Percentiles rank a stretch among this genome's conserved stretches.
These are phyloP conservation scores for Sarcophaga carnaria DNA, from an alignment of 2,888 invertebrate genomes.

Conservation along the genomic window DNA sequence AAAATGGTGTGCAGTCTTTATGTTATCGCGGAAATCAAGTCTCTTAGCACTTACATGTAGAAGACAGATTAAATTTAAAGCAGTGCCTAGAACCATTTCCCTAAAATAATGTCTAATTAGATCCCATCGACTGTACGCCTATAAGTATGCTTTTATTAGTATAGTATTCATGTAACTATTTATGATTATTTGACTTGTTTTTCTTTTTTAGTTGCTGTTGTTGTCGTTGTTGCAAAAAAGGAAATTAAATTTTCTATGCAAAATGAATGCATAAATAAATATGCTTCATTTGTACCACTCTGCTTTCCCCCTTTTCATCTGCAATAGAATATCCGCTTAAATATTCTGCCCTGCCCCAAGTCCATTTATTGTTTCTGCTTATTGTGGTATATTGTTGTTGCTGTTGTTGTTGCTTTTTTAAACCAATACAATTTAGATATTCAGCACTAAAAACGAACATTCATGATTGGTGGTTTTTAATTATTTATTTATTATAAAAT, in stretches of 20 bases:
- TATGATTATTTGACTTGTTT: no score
- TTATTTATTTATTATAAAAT: constrained; percentile 60
- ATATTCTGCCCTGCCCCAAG: constrained; percentile 22
- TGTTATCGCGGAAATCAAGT: no score
- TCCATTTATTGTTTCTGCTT: constrained; percentile 8
- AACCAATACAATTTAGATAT: constrained; percentile 60
- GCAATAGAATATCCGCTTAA: background rate
- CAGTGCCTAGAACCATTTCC: no score
- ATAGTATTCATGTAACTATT: background rate
- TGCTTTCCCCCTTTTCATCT: background rate
- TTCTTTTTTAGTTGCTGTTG: no score
- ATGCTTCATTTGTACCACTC: constrained; percentile 30
- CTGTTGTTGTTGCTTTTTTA: constrained; percentile 29
- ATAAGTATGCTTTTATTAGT: no score
- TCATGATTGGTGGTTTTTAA: constrained; percentile 61
- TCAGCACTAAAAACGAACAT: constrained; percentile 53
- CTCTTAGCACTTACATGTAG: no score
- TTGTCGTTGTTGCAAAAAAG: constrained; percentile 26
- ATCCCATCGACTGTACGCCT: no score
- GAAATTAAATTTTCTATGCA: constrained; percentile 76
- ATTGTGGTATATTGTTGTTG: background rate
- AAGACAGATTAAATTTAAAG: no score
- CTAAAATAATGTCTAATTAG: no score
- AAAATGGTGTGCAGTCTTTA: no score
- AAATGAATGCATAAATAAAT: constrained; percentile 74